phyloP scores from a whole-genome alignment of 2,797 vertebrate genomes.

The Sternarchorhynchus goeldii region DNA sequence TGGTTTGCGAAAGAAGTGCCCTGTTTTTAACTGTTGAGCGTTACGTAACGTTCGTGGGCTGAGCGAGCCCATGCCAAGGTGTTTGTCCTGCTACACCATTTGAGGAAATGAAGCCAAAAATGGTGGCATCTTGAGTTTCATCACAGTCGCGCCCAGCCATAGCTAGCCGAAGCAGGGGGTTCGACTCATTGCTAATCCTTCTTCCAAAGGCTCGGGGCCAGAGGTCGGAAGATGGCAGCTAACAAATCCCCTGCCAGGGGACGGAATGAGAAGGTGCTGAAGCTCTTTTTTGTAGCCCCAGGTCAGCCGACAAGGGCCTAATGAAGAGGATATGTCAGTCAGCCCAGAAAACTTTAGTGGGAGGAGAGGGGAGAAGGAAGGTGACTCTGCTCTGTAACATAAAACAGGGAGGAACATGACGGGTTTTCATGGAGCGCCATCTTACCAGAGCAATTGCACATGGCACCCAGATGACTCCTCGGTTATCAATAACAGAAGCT shows the following conservation, averaged over 20 bases:
- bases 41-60: slow-evolving; percentile 36
- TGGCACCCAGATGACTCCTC: slow-evolving; percentile 70
- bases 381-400: slow-evolving; percentile 58
- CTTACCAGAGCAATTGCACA: slow-evolving; percentile 62
- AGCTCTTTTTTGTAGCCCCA: slow-evolving; percentile 58
- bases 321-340: slow-evolving; percentile 68
- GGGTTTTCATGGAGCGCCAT: slow-evolving; percentile 65
- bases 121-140: slow-evolving; percentile 78
- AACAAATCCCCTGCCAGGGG: slow-evolving; percentile 71
- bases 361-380: background rate
- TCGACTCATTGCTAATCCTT: slow-evolving; percentile 78
- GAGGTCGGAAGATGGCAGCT: slow-evolving; percentile 73
- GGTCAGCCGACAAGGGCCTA: slow-evolving; percentile 76
- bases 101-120: slow-evolving; percentile 69
- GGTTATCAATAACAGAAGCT: slow-evolving; percentile 75
- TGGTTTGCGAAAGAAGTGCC: background rate
- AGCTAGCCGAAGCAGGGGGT: slow-evolving; percentile 58
- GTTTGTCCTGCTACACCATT: slow-evolving; percentile 72
- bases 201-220: slow-evolving; percentile 73
- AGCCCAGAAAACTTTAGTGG: slow-evolving; percentile 63
- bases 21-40: slow-evolving; percentile 20
- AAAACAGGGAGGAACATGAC: slow-evolving; percentile 65
- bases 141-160: slow-evolving; percentile 69
- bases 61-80: slow-evolving; percentile 39
- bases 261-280: slow-evolving; percentile 59